Percentiles rank a stretch among this genome's conserved stretches.
These are phyloP conservation scores for Melanotaenia nigrans DNA, from an alignment of 2,797 vertebrate genomes.

Conservation along the genomic window DNA sequence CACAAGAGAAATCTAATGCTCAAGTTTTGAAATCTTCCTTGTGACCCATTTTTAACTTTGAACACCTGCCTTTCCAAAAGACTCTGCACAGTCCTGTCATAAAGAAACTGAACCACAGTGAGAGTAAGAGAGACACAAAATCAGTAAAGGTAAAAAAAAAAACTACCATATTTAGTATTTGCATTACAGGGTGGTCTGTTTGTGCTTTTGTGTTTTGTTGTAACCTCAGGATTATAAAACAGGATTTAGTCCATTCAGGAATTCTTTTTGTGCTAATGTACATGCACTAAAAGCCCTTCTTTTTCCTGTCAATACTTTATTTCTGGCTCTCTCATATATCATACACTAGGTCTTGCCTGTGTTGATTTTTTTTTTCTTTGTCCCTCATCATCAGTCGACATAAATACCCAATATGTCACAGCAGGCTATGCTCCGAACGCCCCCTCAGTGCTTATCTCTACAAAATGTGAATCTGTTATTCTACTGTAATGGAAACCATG, in stretches of 20 bases:
- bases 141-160: slow-evolving; percentile 49
- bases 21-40: too few species aligned
- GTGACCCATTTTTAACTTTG: too few species aligned
- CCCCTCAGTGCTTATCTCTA: slow-evolving; percentile 82
- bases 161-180: slow-evolving; percentile 42
- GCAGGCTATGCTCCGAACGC: slow-evolving; percentile 77
- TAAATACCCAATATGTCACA: slow-evolving; percentile 80
- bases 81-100: too few species aligned
- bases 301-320: slow-evolving; percentile 70
- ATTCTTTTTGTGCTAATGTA: slow-evolving; percentile 67
- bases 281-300: slow-evolving; percentile 49
- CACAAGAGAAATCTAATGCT: too few species aligned
- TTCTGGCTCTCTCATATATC: slow-evolving; percentile 65
- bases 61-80: too few species aligned
- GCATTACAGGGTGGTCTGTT: slow-evolving; percentile 66
- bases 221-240: slow-evolving; percentile 67
- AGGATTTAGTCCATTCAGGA: slow-evolving; percentile 65
- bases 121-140: slow-evolving; percentile 20
- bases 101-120: slow-evolving; percentile 8
- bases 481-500: slow-evolving; percentile 83
- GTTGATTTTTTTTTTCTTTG: slow-evolving; percentile 62
- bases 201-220: slow-evolving; percentile 60
- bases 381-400: slow-evolving; percentile 77
- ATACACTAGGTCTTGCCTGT: slow-evolving; percentile 55
- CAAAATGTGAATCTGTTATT: slow-evolving; percentile 82